These are phyloP conservation scores for Parnassius smintheus DNA, from an alignment of 2,888 invertebrate genomes.

Conservation along the genomic window DNA sequence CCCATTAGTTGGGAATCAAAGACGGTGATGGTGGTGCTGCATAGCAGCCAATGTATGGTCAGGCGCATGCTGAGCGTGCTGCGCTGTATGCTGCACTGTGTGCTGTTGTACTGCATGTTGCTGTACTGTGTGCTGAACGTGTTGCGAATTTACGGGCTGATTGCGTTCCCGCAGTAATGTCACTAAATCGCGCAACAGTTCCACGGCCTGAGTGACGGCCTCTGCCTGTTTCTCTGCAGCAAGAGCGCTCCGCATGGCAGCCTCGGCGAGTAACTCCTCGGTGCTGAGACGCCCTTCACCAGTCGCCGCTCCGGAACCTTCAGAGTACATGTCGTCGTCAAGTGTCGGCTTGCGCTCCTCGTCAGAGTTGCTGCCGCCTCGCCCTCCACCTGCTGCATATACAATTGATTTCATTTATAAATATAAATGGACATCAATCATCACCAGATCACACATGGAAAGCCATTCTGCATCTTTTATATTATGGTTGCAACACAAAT, in stretches of 20 bases:
- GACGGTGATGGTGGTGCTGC: slow-evolving; percentile 38
- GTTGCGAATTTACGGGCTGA: slow-evolving; percentile 30
- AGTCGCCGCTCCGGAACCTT: slow-evolving; percentile 44
- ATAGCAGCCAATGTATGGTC: slow-evolving; percentile 27
- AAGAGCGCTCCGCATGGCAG: slow-evolving; percentile 70
- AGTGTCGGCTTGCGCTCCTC: slow-evolving; percentile 61
- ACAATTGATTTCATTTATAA: no score
- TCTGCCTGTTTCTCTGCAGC: slow-evolving; percentile 74
- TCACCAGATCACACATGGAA: no score
- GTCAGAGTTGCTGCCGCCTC: slow-evolving; percentile 50
- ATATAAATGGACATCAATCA: no score
- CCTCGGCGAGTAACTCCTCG: slow-evolving; percentile 72
- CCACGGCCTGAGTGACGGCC: slow-evolving; percentile 55
- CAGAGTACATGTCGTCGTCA: slow-evolving; percentile 67
- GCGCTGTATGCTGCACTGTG: slow-evolving; percentile 19
- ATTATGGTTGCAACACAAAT: no score
- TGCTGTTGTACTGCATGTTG: slow-evolving; percentile 28
- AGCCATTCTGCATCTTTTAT: no score
- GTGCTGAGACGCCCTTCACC: slow-evolving; percentile 47
- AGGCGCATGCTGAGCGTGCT: slow-evolving; percentile 46
- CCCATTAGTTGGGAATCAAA: slow-evolving; percentile 24
- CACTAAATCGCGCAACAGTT: slow-evolving; percentile 58
- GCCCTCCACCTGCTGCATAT: slow-evolving; percentile 29
- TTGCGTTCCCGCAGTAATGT: slow-evolving; percentile 81
- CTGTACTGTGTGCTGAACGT: slow-evolving; percentile 16